Base-by-base conservation (phyloP, 2,797 vertebrate genomes). In the Catostomus latipinnis region DNA sequence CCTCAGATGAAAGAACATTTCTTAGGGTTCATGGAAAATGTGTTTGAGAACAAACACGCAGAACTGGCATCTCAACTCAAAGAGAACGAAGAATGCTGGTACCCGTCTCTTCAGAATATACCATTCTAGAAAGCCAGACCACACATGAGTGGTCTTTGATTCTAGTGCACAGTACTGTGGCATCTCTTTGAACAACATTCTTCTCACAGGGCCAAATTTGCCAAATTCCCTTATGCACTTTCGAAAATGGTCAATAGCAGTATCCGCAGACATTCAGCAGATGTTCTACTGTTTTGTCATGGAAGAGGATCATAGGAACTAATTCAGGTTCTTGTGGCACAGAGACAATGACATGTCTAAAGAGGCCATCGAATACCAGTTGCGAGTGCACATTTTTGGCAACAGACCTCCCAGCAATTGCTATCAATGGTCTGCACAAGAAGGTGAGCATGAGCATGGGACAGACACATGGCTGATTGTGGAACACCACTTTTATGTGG, bases 1-100 rank as follows among this genome's bases (percentile, higher is more conserved):
- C n/a, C 53, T 1, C 58, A 77, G 6, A 77, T 73, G 68, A 82
- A 49, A 46, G 68, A 71, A n/a, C 68, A 78, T 9, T 82, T n/a
- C 18, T 13, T 78, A 11, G 74, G 74, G 11, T 73, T 78, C 13
- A 67, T 78, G 81, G n/a, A 73, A 3, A 82, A 61, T 5, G 72
- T 52, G 1, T 78, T 82, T 11, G 48, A 49, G 3, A 82, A 61
- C 4, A 54, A 62, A 8, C 68, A 82, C 0, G 48, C 62, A 7
- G 75, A 72, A 48, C 1, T 5, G 5, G 71, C 82, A 5, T 52
- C 71, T 46, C 18, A 53, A 52, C 43, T 34, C 34, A 34, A 34
- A 34, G 2, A 34, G 34, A 34, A 34, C 34, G 4, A 34, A 34
- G 34, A 34, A 34, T 34, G 34, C 34, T 34, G 34, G 34, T 34